Evolutionary conservation across 2,888 invertebrate genomes (phyloP).

Genomic region (Amphipyra berbera): DNA sequence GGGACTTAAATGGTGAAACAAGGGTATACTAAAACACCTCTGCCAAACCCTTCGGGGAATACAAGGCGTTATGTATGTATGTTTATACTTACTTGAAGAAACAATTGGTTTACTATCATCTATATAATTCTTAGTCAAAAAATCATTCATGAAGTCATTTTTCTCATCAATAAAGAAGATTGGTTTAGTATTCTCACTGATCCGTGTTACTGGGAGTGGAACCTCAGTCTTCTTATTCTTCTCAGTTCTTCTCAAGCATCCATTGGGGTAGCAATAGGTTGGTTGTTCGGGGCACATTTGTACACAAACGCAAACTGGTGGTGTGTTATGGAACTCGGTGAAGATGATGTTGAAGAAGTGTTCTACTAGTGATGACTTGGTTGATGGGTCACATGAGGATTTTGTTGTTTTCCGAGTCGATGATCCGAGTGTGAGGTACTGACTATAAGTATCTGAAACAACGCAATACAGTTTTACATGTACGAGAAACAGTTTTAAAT

Average conservation of each 20-base stretch:
- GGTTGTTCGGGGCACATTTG: constrained; percentile 79
- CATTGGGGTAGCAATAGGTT: constrained; percentile 83
- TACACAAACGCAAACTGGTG: constrained; percentile 80
- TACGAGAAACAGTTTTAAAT: no score
- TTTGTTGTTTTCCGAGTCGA: constrained; percentile 39
- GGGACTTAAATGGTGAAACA: no score
- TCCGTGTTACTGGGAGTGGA: constrained; percentile 43
- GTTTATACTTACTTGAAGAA: constrained; percentile 47
- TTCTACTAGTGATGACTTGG: constrained; percentile 70
- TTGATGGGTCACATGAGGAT: constrained; percentile 62
- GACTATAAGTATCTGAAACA: constrained; percentile 64
- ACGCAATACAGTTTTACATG: background rate
- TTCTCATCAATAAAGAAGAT: constrained; percentile 71
- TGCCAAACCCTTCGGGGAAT: no score
- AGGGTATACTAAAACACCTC: no score
- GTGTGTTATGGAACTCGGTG: constrained; percentile 74
- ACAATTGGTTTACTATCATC: constrained; percentile 47
- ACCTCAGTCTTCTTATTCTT: constrained; percentile 55
- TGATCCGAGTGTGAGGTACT: constrained; percentile 52
- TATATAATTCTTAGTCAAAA: constrained; percentile 59
- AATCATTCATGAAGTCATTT: constrained; percentile 65
- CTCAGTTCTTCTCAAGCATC: constrained; percentile 70
- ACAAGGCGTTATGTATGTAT: no score
- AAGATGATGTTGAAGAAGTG: constrained; percentile 82
- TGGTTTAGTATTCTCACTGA: constrained; percentile 59